Base-by-base conservation (phyloP, 2,797 vertebrate species). In the Odontamblyopus lacepedii region DNA sequence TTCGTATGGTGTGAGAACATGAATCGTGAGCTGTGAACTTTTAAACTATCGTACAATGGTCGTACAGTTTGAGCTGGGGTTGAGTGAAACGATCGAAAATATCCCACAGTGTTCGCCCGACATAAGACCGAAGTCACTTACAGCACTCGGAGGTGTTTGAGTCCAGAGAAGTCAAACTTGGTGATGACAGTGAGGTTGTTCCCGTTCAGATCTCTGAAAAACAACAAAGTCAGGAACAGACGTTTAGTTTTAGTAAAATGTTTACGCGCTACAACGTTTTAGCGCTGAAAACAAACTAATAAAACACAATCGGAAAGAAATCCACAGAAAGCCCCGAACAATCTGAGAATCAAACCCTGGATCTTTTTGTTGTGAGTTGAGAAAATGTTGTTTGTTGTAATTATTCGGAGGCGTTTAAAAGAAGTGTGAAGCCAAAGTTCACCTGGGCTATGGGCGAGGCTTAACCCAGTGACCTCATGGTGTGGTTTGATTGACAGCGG, bases 91-190 rank as follows among this genome's bases (percentile, higher is more conserved):
- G 23, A 23, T 23, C 23, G 23, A 23, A 23, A 23, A 23, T 23
- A 23, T n/a, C n/a, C n/a, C n/a, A n/a, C n/a, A n/a, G n/a, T n/a
- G n/a, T n/a, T n/a, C n/a, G n/a, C n/a, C n/a, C n/a, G n/a, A n/a
- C n/a, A n/a, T 23, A 13, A 30, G 27, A 18, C 26, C 3, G 2
- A 0, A 7, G 8, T 0, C 81, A 95, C 96, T 97, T 88, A 98
- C 97, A 98, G 92, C 79, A 97, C 96, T 30, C 96, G 76, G 51
- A 98, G 94, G 87, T 98, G 95, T 88, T 96, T 97, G 83, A 98
- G 92, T 1, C 96, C 96, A 0, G 91, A 83, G 3, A 98, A 96
- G 91, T 98, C 96, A 0, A 92, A 91, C 92, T 95, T 98, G 76
- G 88, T 93, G 91, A 98, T 93, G 67, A 94, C 83, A 0, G 96